Conservation (phyloP, 2,113 vertebrate species). For the Platichthys flesus region DNA sequence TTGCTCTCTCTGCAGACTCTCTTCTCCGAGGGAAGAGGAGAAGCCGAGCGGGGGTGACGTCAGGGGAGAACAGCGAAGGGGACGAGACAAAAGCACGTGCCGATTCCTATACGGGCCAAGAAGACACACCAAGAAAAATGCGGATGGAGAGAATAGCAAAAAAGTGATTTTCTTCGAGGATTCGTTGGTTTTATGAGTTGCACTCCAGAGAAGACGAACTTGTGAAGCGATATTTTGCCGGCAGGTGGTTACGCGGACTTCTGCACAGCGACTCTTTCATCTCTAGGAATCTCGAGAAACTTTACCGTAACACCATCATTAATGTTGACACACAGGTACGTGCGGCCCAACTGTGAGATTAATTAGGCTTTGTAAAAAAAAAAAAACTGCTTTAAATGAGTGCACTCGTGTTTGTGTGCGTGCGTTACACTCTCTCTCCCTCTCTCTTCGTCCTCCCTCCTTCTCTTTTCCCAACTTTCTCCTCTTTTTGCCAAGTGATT, state of each 20-base stretch:
- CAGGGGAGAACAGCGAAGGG: constrained; percentile 11
- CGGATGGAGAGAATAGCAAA: constrained; percentile 53
- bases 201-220: constrained; percentile 31
- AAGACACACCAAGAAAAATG: constrained; percentile 7
- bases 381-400: constrained; percentile 1
- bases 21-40: neutral
- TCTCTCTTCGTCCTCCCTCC: neutral
- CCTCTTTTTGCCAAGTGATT: constrained; percentile 70
- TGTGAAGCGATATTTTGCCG: constrained; percentile 42
- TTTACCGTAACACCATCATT: constrained; percentile 53
- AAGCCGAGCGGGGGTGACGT: constrained; percentile 35
- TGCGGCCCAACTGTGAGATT: constrained; percentile 38
- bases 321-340: constrained; percentile 37
- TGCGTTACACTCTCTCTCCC: neutral
- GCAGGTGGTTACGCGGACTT: constrained; percentile 58
- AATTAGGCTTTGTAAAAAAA: constrained; percentile 27
- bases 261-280: constrained; percentile 59
- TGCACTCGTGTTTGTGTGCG: neutral
- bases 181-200: constrained; percentile 65
- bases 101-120: constrained; percentile 28
- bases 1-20: constrained; percentile 56
- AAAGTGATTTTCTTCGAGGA: constrained; percentile 52
- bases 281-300: constrained; percentile 49
- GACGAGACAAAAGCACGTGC: constrained; percentile 31
- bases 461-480: constrained; percentile 26